Base-by-base conservation (phyloP, 2,113 vertebrate species). In the Machaerirhynchus nigripectus region DNA sequence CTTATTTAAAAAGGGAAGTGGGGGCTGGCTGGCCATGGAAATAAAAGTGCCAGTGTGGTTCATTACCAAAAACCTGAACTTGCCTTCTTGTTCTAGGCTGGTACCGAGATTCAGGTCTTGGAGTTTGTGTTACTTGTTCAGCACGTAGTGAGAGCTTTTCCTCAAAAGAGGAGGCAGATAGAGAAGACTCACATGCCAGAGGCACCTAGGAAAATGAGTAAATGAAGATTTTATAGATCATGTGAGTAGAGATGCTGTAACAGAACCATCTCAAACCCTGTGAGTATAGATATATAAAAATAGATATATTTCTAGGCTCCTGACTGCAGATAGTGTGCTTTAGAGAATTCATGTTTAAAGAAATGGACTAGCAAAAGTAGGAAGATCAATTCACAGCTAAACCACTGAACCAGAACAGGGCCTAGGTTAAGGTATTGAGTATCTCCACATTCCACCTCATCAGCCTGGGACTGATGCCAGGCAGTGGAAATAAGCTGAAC, bases 1-100 rank as follows among this genome's bases (percentile, higher is more conserved):
- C 14, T 67, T 52, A 27, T 31, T 77, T 23, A 13, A 33, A 40
- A 69, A 4, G 30, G 44, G 8, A 30, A 11, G 30, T 11, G 21
- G 6, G 17, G 20, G 13, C 37, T 70, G 55, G 40, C 35, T 40
- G 35, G 37, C 11, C 28, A 17, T 19, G 4, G 15, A 47, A 71
- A 65, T 37, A 4, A 18, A 68, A 77, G 37, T 20, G 23, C 53
- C 78, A 28, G 9, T 5, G 47, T 64, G 30, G 49, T 39, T 94
- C 70, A 91, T 47, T 26, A 84, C 28, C 37, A 78, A 50, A 77
- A 78, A 53, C 47, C 3, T 16, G 11, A 64, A 93, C 55, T 96
- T 97, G 96, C 98, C 97, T 97, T 91, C 91, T 78, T 46, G 70
- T 84, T 96, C 84, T 50, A 60, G 91, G 55, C 77, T 63, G 30